Evolutionary conservation across 92 coral and sea anemone species (phyloP).

Genomic region (Heliopora coerulea): DNA sequence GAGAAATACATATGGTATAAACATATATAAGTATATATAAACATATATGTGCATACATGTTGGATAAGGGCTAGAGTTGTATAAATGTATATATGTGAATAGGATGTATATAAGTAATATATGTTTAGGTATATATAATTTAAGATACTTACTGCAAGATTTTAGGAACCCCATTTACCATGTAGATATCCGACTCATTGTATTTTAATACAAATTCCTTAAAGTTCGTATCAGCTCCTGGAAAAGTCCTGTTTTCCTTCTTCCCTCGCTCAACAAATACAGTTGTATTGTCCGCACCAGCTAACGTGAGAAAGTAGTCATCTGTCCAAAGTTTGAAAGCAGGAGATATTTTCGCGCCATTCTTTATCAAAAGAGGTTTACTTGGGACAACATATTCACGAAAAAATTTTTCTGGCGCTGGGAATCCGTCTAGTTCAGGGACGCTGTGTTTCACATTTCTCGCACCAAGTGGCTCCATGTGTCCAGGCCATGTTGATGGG

Average conservation of each 20-base stretch:
- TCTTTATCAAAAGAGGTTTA: constrained; percentile 75
- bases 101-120: too few relatives aligned
- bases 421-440: constrained; percentile 59
- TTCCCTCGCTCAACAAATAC: constrained; percentile 84
- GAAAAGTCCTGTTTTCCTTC: constrained; percentile 83
- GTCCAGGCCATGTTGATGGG: constrained; percentile 70
- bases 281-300: constrained; percentile 60
- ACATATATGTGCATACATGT: too few relatives aligned
- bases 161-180: constrained; percentile 91
- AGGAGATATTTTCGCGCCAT: constrained; percentile 90
- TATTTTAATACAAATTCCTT: constrained; percentile 72
- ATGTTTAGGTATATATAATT: too few relatives aligned
- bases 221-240: constrained; percentile 62
- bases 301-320: constrained; percentile 70
- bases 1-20: too few relatives aligned
- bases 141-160: constrained; percentile 83
- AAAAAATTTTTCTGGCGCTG: constrained; percentile 76
- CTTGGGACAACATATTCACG: constrained; percentile 59
- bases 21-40: too few relatives aligned
- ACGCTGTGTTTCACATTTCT: constrained; percentile 56
- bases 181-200: constrained; percentile 70
- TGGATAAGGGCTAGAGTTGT: too few relatives aligned
- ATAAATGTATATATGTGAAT: too few relatives aligned
- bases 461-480: constrained; percentile 83
- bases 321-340: constrained; percentile 81